phyloP scores from a whole-genome alignment of 1,140 invertebrate species.

The Lordiphosa stackelbergi region DNA sequence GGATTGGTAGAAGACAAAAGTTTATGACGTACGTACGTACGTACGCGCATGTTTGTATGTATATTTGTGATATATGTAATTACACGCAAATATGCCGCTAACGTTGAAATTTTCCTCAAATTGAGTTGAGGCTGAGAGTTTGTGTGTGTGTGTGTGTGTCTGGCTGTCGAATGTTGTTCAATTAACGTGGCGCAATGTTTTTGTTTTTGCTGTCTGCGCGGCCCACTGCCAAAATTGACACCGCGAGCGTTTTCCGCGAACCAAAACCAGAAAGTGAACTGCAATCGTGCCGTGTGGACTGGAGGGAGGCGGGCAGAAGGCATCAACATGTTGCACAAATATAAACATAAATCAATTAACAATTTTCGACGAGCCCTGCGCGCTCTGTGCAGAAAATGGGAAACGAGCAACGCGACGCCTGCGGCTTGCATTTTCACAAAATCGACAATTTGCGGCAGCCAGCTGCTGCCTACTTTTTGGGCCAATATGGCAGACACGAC shows the following conservation, averaged over 20 bases:
- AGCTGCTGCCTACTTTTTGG: slow-evolving; percentile 14
- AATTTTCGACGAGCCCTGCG: slow-evolving; percentile 41
- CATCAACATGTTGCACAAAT: slow-evolving; percentile 74
- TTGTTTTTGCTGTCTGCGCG: slow-evolving; percentile 61
- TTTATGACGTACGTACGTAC: slow-evolving; percentile 27
- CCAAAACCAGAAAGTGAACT: slow-evolving; percentile 15
- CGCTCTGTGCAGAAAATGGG: not conserved
- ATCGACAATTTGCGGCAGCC: slow-evolving; percentile 60
- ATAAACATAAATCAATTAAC: slow-evolving; percentile 76
- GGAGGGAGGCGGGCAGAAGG: not conserved
- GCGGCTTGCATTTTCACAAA: slow-evolving; percentile 35
- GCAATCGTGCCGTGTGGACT: not conserved
- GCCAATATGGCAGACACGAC: too few relatives aligned
- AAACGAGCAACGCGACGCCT: slow-evolving; percentile 24
- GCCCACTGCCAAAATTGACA: slow-evolving; percentile 35
- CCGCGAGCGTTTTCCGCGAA: slow-evolving; percentile 58
- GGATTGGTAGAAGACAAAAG: slow-evolving; percentile 49
- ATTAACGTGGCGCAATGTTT: slow-evolving; percentile 63
- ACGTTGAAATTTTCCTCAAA: slow-evolving; percentile 58
- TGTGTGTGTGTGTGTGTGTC: not conserved
- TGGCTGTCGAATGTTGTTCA: slow-evolving; percentile 66
- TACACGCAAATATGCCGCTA: slow-evolving; percentile 68
- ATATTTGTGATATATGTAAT: slow-evolving; percentile 60
- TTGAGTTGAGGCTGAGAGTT: slow-evolving; percentile 43
- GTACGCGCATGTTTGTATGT: not conserved